Conservation (phyloP, 2,113 vertebrate genomes). For the Malurus cyaneus region DNA sequence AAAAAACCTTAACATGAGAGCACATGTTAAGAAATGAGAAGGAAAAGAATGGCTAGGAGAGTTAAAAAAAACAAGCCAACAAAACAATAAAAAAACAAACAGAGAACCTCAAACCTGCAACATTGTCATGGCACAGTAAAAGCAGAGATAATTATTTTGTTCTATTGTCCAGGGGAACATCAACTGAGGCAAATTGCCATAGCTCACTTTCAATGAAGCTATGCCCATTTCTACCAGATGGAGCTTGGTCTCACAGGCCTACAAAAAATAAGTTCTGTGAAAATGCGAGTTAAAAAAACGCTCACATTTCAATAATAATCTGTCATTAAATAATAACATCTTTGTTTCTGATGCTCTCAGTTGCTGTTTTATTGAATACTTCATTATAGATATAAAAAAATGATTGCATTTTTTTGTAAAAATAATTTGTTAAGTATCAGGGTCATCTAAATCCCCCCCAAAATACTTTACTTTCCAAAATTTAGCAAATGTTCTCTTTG, state of each 20-base stretch:
- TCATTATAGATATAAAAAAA: not conserved
- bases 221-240: not conserved
- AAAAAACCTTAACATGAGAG: not conserved
- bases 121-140: not conserved
- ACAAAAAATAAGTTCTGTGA: not conserved
- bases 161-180: not conserved
- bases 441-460: not conserved
- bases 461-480: not conserved
- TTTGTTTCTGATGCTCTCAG: not conserved
- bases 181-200: not conserved
- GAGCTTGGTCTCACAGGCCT: not conserved
- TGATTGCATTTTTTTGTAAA: not conserved
- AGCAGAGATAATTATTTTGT: not conserved
- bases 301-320: not conserved
- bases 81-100: not conserved
- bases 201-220: not conserved
- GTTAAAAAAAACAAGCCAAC: not conserved
- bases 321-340: not conserved
- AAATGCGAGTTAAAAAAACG: not conserved
- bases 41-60: not conserved
- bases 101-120: not conserved
- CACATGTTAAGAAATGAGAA: conserved; percentile 10
- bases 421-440: not conserved
- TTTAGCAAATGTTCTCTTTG: not conserved
- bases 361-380: not conserved